phyloP scores from a whole-genome alignment of 2,113 vertebrate species.

The Aegithalos caudatus region DNA sequence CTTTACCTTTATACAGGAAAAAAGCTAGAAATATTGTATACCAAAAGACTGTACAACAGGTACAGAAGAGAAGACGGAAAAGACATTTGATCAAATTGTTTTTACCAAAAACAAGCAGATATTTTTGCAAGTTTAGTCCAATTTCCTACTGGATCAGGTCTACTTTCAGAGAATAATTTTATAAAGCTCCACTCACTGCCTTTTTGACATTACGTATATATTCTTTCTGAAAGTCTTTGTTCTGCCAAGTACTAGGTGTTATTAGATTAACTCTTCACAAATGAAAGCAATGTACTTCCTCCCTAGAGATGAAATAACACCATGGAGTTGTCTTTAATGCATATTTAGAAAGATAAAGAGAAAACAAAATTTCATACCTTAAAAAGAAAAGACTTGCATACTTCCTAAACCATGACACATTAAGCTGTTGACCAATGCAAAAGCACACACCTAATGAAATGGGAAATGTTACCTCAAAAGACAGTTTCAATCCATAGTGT shows the following conservation, averaged over 20 bases:
- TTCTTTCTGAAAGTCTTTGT: neutral
- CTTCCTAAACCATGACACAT: neutral
- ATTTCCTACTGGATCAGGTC: neutral
- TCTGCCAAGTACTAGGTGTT: neutral
- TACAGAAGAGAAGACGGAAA: neutral
- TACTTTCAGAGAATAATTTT: neutral
- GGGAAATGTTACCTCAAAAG: neutral
- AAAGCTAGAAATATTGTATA: neutral
- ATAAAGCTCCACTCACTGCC: neutral
- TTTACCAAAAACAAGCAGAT: neutral
- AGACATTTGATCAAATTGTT: neutral
- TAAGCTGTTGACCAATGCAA: neutral
- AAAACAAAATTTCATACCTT: neutral
- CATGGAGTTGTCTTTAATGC: neutral
- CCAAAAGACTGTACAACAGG: neutral
- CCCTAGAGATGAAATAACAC: neutral
- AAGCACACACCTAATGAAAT: neutral
- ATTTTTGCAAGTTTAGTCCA: neutral
- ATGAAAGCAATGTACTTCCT: neutral
- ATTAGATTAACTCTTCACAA: constrained; percentile 7
- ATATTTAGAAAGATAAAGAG: neutral
- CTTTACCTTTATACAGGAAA: neutral
- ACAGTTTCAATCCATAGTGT: neutral
- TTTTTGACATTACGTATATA: neutral
- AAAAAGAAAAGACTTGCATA: neutral